These are phyloP conservation scores for Venusia cambrica DNA, from an alignment of 2,888 invertebrate species.

Conservation along the genomic window DNA sequence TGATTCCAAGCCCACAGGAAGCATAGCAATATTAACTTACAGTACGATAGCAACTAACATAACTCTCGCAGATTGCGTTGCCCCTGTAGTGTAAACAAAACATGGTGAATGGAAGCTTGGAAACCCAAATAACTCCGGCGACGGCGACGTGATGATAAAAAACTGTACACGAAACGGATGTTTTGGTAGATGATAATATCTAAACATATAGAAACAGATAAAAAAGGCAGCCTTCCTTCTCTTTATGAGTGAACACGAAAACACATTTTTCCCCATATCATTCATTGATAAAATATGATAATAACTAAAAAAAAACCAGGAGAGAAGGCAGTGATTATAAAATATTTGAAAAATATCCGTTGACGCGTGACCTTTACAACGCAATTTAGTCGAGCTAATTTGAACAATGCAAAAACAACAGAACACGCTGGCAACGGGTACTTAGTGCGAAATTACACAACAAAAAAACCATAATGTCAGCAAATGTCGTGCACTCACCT, in stretches of 20 bases:
- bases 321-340: neutral
- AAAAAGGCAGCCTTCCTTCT: no score
- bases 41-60: conserved; percentile 38
- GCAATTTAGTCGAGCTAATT: conserved; percentile 26
- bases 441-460: conserved; percentile 54
- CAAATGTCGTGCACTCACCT: conserved; percentile 77
- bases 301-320: no score
- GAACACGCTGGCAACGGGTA: conserved; percentile 36
- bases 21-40: conserved; percentile 38
- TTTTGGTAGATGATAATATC: neutral
- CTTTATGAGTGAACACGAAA: no score
- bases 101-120: conserved; percentile 22
- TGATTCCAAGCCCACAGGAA: conserved; percentile 21
- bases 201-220: no score
- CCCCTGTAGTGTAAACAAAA: conserved; percentile 43
- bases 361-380: conserved; percentile 22
- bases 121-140: conserved; percentile 34
- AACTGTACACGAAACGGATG: neutral
- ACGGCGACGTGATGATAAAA: conserved; percentile 25
- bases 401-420: conserved; percentile 21
- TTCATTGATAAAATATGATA: no score
- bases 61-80: conserved; percentile 36
- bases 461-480: conserved; percentile 70
- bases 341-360: conserved; percentile 30
- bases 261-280: no score